These are phyloP conservation scores for Eristalis intricaria DNA, from an alignment of 2,888 invertebrate species.

Conservation along the genomic window DNA sequence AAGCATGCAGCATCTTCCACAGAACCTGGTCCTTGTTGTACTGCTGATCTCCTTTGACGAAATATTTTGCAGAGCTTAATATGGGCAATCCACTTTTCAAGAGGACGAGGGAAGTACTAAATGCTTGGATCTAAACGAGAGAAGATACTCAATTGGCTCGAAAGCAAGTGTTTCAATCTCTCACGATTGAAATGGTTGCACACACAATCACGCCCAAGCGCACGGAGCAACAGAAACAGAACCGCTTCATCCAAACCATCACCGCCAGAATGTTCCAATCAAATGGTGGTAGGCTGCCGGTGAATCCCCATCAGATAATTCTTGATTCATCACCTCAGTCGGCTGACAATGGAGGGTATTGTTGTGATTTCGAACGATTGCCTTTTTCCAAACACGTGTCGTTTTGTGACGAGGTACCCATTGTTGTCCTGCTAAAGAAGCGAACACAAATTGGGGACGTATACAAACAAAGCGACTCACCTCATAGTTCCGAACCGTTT, in stretches of 20 bases:
- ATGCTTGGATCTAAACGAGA: neutral
- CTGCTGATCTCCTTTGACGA: neutral
- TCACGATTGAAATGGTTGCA: neutral
- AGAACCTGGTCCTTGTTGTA: neutral
- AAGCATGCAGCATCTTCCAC: neutral
- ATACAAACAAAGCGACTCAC: no score
- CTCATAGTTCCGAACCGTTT: no score
- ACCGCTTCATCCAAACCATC: neutral
- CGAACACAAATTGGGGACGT: no score
- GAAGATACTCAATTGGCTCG: neutral
- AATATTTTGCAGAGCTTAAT: neutral
- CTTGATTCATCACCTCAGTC: neutral
- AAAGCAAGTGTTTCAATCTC: neutral
- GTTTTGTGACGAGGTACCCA: neutral
- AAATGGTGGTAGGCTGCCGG: neutral
- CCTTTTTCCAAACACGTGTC: neutral
- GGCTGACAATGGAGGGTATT: neutral
- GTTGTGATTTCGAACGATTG: neutral
- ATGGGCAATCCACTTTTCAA: neutral
- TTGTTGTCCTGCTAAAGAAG: neutral
- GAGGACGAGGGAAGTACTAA: neutral
- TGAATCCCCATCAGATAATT: neutral
- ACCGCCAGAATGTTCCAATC: neutral
- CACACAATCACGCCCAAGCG: neutral
- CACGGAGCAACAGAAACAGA: neutral